Evolutionary conservation across 1,140 invertebrate genomes (phyloP).

Genomic region (Hylaeus volcanicus): DNA sequence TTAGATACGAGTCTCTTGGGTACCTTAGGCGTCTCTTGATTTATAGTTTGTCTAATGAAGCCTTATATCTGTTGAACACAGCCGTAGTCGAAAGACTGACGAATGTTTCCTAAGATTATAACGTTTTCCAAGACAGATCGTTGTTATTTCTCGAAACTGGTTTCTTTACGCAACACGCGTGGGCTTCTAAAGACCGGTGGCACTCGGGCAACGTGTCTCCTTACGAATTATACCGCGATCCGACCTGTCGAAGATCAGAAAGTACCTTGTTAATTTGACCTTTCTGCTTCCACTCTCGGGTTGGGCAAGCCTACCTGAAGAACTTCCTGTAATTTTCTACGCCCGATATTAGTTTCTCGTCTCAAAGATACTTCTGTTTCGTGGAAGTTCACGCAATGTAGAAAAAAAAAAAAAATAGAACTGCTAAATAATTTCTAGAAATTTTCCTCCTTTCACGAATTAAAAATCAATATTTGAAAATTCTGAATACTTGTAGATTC

Average conservation of each 20-base stretch:
- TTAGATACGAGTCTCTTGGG: neutral
- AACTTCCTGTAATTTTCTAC: conserved; percentile 69
- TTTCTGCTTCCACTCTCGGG: conserved; percentile 52
- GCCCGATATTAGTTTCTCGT: conserved; percentile 18
- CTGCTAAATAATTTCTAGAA: neutral
- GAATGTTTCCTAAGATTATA: conserved; percentile 47
- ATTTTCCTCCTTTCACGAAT: neutral
- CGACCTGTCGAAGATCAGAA: conserved; percentile 54
- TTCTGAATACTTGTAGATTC: too few relatives aligned
- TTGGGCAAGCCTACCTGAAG: conserved; percentile 51
- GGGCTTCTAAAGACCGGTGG: conserved; percentile 69
- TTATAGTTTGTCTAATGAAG: neutral
- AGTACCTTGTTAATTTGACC: conserved; percentile 56
- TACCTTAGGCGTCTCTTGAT: neutral
- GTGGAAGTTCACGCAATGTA: neutral
- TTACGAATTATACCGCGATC: conserved; percentile 64
- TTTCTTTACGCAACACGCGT: conserved; percentile 56
- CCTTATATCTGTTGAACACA: neutral
- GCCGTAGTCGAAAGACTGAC: too few relatives aligned
- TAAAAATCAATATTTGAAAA: too few relatives aligned
- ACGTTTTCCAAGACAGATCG: conserved; percentile 60
- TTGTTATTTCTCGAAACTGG: conserved; percentile 71
- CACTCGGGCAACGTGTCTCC: conserved; percentile 65
- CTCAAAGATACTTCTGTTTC: conserved; percentile 28
- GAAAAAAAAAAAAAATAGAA: neutral